Base-by-base conservation (phyloP, 2,888 invertebrate genomes). In the Periphyllus acericola region DNA sequence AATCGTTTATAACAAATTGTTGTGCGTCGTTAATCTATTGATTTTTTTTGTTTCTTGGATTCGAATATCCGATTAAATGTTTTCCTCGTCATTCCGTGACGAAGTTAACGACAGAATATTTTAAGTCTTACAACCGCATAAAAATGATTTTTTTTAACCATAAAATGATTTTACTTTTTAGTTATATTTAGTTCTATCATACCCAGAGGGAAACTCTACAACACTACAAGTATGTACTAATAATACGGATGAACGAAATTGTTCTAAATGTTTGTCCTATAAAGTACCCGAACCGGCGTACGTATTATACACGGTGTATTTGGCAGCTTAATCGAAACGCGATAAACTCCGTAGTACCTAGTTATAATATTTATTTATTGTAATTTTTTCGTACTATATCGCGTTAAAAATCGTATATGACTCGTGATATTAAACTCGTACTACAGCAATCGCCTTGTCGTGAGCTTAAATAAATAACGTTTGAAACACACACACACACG, bases 41-140 rank as follows among this genome's bases (percentile, higher is more conserved):
- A 60, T 21, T 80, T 40, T 40, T 80, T 66, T 40, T n/a, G n/a
- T n/a, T 17, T 34, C 60, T 80, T 19, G 36, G 66, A 80, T 55
- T 60, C 79, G 60, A 60, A 21, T 60, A 66, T 55, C 32, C 79
- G 60, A 60, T 60, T 60, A 60, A 25, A 60, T 8, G 60, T 60
- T 60, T 60, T 60, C 21, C 25, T 60, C 25, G 8, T 25, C 21
- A 60, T 60, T 21, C 60, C 60, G 60, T 60, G 25, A 60, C 60
- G 60, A 60, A 21, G 60, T 60, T 46, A 14, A 46, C 46, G 14
- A 0, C 46, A 14, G 11, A 14, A 46, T 46, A 46, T 46, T 60
- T 60, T 60, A 60, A 60, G 60, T 21, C 21, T 60, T 25, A 8
- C 21, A 60, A 60, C 21, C 19, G n/a, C n/a, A 60, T 21, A 60